Base-by-base conservation (phyloP, 2,888 invertebrate genomes). In the Patella pellucida region DNA sequence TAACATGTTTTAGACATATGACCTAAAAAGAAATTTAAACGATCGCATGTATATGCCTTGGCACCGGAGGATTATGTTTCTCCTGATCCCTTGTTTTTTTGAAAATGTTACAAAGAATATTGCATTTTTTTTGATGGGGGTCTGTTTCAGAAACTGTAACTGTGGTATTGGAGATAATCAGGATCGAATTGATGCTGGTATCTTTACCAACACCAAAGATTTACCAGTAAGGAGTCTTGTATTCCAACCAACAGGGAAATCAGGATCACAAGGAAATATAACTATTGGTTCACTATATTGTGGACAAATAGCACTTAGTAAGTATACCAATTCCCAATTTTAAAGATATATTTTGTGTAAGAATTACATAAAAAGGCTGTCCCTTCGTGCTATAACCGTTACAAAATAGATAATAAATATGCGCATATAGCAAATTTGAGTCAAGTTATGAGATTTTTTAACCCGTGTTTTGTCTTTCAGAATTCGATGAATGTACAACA, bases 401-500 rank as follows among this genome's bases (percentile, higher is more conserved):
- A 41, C 7, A 41, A 41, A 41, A 9, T 41, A 41, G 41, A 41
- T 41, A 9, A 41, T 41, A 41, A 31, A 41, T 9, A 41, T 41
- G 41, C 41, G 9, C 9, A 9, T 41, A 41, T 9, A 5, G 41
- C 7, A 5, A 41, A 41, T 9, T 41, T 41, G 9, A 41, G 41
- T 9, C 41, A 9, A 9, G 41, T 41, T 9, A 41, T 7, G 41
- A 5, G 41, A 1, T 68, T 23, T 68, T 19, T 68, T 12, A 11
- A 31, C 15, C 27, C 23, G 27, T 68, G 68, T 52, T 62, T 71
- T 31, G 73, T 62, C 16, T 81, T 89, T 93, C 94, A 87, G 98
- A 97, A 91, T 94, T 97, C 78, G 94, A 98, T 89, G 97, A 97
- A 92, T 98, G 98, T 88, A 92, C 93, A 1, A 93, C 93, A 71